These are phyloP conservation scores for Congeria kusceri DNA, from an alignment of 2,888 invertebrate genomes.

Conservation along the genomic window DNA sequence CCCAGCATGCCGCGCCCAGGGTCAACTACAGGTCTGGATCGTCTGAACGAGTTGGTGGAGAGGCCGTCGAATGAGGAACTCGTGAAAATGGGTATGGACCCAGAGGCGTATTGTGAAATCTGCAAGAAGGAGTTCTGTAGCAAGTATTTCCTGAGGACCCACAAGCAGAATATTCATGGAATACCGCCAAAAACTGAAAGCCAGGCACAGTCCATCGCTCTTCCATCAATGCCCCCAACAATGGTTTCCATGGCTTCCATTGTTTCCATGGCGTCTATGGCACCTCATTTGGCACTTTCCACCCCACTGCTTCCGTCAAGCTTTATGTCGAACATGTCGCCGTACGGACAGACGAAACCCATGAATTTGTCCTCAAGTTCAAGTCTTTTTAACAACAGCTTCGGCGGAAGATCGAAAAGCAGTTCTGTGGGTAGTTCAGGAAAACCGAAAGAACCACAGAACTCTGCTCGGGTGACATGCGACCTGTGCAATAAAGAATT, in stretches of 20 bases:
- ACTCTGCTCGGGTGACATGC: conserved; percentile 82
- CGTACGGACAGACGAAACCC: conserved; percentile 52
- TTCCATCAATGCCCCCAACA: background rate
- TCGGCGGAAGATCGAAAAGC: conserved; percentile 58
- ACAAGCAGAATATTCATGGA: conserved; percentile 99
- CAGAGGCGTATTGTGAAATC: conserved; percentile 87
- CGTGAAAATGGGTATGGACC: conserved; percentile 84
- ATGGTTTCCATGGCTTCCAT: conserved; percentile 20
- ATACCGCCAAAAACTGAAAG: conserved; percentile 88
- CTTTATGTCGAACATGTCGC: conserved; percentile 38
- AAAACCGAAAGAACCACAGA: conserved; percentile 83
- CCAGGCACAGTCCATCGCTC: conserved; percentile 5
- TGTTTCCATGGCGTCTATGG: conserved; percentile 38
- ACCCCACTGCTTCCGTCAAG: conserved; percentile 59
- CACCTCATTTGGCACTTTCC: conserved; percentile 57
- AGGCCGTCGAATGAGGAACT: conserved; percentile 80
- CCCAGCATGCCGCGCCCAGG: conserved; percentile 50
- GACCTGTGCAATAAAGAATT: conserved; percentile 85
- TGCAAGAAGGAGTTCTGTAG: conserved; percentile 99
- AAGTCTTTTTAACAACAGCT: conserved; percentile 34
- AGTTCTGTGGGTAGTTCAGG: conserved; percentile 69
- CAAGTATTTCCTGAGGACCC: conserved; percentile 98
- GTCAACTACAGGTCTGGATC: conserved; percentile 43
- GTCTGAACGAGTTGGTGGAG: conserved; percentile 58
- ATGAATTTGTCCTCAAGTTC: conserved; percentile 53